Conservation (phyloP, 2,113 vertebrate genomes). For the Ctenodactylus gundi region DNA sequence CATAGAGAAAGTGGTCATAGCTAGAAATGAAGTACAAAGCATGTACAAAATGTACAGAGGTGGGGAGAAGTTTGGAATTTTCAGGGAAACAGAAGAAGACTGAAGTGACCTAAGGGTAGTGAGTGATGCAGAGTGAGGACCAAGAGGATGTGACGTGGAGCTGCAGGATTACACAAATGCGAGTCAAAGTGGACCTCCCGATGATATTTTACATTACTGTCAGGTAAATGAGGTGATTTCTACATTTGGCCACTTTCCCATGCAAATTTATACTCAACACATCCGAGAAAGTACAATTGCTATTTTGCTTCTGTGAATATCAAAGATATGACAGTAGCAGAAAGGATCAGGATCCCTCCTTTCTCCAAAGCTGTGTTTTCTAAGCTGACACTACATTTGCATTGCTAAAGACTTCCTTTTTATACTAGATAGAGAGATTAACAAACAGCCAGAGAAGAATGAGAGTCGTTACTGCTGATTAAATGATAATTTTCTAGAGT, state of each 20-base stretch:
- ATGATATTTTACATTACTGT: neutral
- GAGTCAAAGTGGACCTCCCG: too few species aligned
- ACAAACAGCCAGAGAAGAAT: conserved; percentile 58
- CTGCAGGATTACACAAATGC: too few species aligned
- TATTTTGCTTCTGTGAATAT: neutral
- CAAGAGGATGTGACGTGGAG: neutral
- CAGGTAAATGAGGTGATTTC: neutral
- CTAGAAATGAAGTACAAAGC: neutral
- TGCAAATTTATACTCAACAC: neutral
- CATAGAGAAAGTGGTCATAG: neutral
- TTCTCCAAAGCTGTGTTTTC: neutral
- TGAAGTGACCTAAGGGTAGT: neutral
- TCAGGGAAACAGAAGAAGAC: neutral
- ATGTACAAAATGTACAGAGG: neutral
- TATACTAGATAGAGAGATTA: conserved; percentile 50
- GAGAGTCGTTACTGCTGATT: conserved; percentile 74
- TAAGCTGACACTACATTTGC: conserved; percentile 31
- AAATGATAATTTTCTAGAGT: conserved; percentile 72
- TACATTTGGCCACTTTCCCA: neutral
- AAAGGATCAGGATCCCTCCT: neutral
- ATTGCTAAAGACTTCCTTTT: conserved; percentile 54
- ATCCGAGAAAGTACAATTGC: neutral
- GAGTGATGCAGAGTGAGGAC: fast-evolving
- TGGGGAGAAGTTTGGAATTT: neutral
- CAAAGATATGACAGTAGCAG: neutral